A percentile compares a stretch with the other conserved stretches of the same genome.
phyloP scores from a whole-genome alignment of 2,113 vertebrate species.

The Apteryx owenii region DNA sequence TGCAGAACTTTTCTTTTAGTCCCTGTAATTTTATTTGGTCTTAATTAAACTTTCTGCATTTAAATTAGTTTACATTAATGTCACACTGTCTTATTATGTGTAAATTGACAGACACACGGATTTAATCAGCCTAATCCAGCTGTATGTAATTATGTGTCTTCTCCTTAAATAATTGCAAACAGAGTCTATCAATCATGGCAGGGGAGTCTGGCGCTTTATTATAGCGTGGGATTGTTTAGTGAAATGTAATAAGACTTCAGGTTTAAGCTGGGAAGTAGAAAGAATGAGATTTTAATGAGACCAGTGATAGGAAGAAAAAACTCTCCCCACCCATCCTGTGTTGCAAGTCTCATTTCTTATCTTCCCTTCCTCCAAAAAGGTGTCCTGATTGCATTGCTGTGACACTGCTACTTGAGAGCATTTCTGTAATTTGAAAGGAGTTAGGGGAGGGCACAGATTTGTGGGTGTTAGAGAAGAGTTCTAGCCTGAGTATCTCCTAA shows the following conservation, averaged over 20 bases:
- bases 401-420: neutral
- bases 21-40: conserved; percentile 31
- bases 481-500: neutral
- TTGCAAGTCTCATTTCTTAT: neutral
- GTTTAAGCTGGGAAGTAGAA: conserved; percentile 33
- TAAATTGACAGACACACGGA: conserved; percentile 27
- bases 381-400: neutral
- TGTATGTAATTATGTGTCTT: conserved; percentile 33
- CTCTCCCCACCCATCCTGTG: conserved; percentile 51
- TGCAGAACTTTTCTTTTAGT: neutral
- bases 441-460: neutral
- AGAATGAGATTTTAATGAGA: conserved; percentile 19
- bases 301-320: neutral
- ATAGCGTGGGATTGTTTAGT: conserved; percentile 42
- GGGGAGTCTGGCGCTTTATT: conserved; percentile 17
- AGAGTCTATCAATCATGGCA: conserved; percentile 34
- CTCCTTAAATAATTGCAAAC: conserved; percentile 60
- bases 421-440: neutral
- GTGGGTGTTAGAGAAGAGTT: neutral
- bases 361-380: neutral
- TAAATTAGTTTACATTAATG: conserved; percentile 49
- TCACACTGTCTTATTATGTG: conserved; percentile 11
- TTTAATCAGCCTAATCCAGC: conserved; percentile 59
- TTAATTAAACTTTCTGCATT: conserved; percentile 63
- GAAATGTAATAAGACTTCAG: conserved; percentile 27